Conservation (phyloP, 2,888 invertebrate genomes). For the Hybos culiciformis region DNA sequence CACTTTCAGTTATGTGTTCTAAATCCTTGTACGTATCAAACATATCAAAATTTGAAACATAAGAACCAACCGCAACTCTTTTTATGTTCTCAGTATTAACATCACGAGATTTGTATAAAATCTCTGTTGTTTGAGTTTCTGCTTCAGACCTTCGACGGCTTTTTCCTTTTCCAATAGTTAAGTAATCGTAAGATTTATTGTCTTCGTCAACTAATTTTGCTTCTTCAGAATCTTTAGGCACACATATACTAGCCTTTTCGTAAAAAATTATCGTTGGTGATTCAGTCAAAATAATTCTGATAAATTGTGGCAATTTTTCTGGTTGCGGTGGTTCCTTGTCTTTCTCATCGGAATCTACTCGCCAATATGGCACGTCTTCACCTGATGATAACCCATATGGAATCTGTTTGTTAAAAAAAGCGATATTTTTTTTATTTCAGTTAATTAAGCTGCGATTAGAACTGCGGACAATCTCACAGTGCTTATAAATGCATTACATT, state of each 20-base stretch:
- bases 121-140: slow-evolving; percentile 53
- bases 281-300: slow-evolving; percentile 50
- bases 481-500: no score
- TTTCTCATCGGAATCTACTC: slow-evolving; percentile 3
- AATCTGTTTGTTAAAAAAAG: neutral
- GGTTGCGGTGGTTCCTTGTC: neutral
- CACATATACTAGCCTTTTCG: slow-evolving; percentile 49
- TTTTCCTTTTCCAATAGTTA: slow-evolving; percentile 52
- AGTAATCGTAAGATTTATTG: slow-evolving; percentile 51
- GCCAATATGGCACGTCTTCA: neutral
- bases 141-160: slow-evolving; percentile 50
- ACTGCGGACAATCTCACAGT: no score
- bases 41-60: slow-evolving; percentile 67
- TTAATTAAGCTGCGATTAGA: no score
- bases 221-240: slow-evolving; percentile 44
- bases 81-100: slow-evolving; percentile 44
- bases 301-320: slow-evolving; percentile 37
- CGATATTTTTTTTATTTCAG: no score
- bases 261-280: slow-evolving; percentile 50
- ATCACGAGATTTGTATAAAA: slow-evolving; percentile 48
- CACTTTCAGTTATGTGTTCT: slow-evolving; percentile 24
- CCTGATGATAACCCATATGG: neutral
- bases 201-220: slow-evolving; percentile 43
- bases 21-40: slow-evolving; percentile 50
- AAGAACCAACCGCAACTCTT: slow-evolving; percentile 44